phyloP scores from a whole-genome alignment of 2,797 vertebrate species.

The Lepus townsendii region DNA sequence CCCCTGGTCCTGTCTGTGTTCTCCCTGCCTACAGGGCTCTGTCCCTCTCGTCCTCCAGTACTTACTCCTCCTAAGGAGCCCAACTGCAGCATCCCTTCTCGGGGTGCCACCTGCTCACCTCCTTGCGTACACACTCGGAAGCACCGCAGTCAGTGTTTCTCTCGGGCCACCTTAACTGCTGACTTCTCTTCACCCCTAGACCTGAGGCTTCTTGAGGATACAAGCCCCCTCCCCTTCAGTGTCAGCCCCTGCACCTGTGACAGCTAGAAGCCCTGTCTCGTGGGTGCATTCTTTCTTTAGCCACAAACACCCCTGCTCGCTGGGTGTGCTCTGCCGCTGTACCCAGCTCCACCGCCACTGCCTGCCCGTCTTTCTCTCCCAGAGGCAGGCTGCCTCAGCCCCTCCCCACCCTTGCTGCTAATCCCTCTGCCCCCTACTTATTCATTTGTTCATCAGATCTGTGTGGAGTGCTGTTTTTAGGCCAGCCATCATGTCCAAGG shows the following conservation, averaged over 20 bases:
- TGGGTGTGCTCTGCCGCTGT: background rate
- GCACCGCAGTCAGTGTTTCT: background rate
- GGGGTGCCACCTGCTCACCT: too few relatives aligned
- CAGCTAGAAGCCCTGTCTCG: background rate
- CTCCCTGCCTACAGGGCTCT: background rate
- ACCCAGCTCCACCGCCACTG: background rate
- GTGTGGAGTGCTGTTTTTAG: background rate
- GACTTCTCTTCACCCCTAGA: background rate
- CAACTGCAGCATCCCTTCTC: background rate
- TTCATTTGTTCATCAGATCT: background rate
- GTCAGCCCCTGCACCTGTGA: background rate
- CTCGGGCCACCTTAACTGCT: background rate
- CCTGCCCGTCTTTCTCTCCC: background rate
- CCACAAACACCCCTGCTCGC: background rate
- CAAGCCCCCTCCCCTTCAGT: background rate
- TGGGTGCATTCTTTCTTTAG: background rate
- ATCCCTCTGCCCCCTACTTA: background rate
- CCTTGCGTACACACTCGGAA: background rate
- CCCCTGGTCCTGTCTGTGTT: background rate
- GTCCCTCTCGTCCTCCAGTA: background rate
- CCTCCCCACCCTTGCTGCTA: background rate
- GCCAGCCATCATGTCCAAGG: background rate
- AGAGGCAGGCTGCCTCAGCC: background rate
- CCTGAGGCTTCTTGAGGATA: background rate
- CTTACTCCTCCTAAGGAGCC: background rate